These are phyloP conservation scores for Podarcis siculus DNA, from an alignment of 2,797 vertebrate genomes.

Conservation along the genomic window DNA sequence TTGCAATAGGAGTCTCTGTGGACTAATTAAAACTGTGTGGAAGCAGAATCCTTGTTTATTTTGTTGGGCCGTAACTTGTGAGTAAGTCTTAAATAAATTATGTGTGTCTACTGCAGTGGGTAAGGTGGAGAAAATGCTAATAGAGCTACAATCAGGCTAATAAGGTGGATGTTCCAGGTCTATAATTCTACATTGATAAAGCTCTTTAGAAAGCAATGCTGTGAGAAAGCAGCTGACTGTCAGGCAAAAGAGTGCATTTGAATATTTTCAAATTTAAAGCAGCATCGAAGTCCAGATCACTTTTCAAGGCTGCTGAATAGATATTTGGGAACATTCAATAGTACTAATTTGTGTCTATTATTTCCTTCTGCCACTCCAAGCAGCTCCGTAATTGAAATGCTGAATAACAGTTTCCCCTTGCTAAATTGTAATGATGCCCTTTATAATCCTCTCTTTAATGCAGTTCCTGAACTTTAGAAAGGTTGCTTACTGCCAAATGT, in stretches of 20 bases:
- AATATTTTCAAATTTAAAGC: constrained; percentile 62
- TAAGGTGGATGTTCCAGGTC: constrained; percentile 56
- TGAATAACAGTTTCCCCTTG: constrained; percentile 72
- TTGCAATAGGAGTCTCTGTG: constrained; percentile 40
- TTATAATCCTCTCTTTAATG: constrained; percentile 78
- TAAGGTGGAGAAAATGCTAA: constrained; percentile 64
- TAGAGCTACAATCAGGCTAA: constrained; percentile 56
- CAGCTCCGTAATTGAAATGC: constrained; percentile 74
- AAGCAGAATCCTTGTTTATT: constrained; percentile 65
- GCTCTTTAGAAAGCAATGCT: constrained; percentile 53
- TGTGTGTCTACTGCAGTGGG: constrained; percentile 28
- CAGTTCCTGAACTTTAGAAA: constrained; percentile 79
- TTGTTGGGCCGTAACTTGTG: constrained; percentile 59
- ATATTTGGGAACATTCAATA: constrained; percentile 65
- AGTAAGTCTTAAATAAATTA: constrained; percentile 71
- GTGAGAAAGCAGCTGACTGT: constrained; percentile 50
- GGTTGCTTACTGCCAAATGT: constrained; percentile 76
- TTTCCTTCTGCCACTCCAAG: constrained; percentile 69
- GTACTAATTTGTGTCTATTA: constrained; percentile 73
- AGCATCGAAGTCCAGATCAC: constrained; percentile 47
- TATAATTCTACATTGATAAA: constrained; percentile 62
- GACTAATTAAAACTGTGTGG: constrained; percentile 71
- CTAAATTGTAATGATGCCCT: constrained; percentile 76
- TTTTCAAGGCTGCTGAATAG: constrained; percentile 61
- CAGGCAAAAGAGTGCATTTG: constrained; percentile 52